Evolutionary conservation across 2,113 vertebrate species (phyloP).

Genomic region (Corythornis madagascariensis): DNA sequence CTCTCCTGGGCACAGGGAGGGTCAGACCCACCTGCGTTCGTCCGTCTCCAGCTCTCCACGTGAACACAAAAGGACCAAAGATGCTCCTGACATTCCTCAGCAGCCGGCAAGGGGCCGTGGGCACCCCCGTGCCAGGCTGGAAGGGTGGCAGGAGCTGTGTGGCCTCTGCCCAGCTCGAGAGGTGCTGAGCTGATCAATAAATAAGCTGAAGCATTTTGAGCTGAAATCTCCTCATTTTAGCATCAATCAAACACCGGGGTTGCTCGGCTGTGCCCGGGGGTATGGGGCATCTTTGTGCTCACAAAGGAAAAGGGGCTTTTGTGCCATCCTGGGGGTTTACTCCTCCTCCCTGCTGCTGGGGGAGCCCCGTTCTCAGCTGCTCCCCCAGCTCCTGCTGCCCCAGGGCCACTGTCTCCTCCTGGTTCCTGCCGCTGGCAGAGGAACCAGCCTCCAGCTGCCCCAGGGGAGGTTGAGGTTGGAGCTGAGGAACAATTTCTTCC

Average conservation of each 20-base stretch:
- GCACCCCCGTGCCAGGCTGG: neutral
- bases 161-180: neutral
- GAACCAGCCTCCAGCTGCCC: neutral
- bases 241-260: neutral
- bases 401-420: neutral
- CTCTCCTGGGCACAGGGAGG: neutral
- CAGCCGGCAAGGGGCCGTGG: neutral
- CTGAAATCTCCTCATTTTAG: neutral
- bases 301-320: neutral
- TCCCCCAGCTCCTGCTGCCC: neutral
- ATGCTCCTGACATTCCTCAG: neutral
- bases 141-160: neutral
- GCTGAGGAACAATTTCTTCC: neutral
- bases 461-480: neutral
- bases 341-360: neutral
- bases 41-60: neutral
- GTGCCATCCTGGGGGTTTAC: neutral
- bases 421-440: neutral
- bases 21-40: neutral
- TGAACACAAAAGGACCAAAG: constrained; percentile 61
- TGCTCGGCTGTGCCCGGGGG: accelerated
- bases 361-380: neutral
- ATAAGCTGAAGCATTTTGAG: constrained; percentile 11
- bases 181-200: constrained; percentile 22
- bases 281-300: accelerated